Evolutionary conservation across 1,140 invertebrate genomes (phyloP), one percentile per base, ranked within the genome.

Genomic region (Zophobas atratus): DNA sequence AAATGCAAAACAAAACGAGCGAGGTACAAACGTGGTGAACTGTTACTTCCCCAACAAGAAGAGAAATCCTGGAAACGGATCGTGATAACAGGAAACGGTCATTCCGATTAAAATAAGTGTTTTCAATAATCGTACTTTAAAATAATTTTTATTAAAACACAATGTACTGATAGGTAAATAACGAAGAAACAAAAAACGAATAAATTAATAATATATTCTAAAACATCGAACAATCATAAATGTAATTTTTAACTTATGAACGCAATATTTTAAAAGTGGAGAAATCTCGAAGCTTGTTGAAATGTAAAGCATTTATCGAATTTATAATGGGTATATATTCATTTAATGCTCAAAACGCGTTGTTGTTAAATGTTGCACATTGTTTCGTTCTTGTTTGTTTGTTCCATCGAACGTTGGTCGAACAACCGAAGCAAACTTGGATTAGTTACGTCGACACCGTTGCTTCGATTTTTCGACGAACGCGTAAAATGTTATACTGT

Each of bases 201-300:
- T 74, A 74, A 74, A 74, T 55, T 5, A 3, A 46, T 51, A 56
- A 72, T 67, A 82, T 80, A 82, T 82, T 84, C 81, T 81, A 82
- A 83, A 75, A 82, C 81, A 82, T 82, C 80, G 80, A 84, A 84
- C 82, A 83, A 84, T 83, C 83, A 82, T 81, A 77, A 70, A 67
- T 79, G 48, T 41, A 75, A 51, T 78, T 53, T 78, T 57, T 41
- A 77, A 63, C 41, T 72, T 76, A 77, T 67, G 53, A 80, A 77
- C 51, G 81, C 77, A 79, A 82, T 80, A 83, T 79, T 81, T 79
- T 76, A 76, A 57, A 63, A 80, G 55, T 67, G 41, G 56, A 67
- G 36, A 73, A 73, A 70, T 77, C 41, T 35, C 38, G 55, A 77
- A 73, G 60, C 67, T 79, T 77, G 60, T 67, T 67, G 57, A 63